Evolutionary conservation across 2,797 vertebrate genomes (phyloP), one percentile per base, ranked within the genome.

Genomic region (Oreochromis mossambicus): DNA sequence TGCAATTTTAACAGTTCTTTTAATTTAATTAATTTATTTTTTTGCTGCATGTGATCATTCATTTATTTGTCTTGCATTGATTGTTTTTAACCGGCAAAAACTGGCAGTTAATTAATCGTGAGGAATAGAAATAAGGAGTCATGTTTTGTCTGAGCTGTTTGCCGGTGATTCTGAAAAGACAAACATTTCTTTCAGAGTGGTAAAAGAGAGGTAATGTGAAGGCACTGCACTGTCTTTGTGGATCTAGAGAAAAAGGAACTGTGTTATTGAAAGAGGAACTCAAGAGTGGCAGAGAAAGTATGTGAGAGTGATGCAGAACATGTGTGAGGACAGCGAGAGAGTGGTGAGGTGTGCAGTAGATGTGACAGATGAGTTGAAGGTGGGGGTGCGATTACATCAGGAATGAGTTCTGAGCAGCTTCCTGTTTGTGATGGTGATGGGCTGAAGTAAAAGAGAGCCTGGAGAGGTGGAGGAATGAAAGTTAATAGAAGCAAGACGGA

Each of bases 1-100:
- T 17, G 17, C 15, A 7, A 19, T 19, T 17, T 50, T 50, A 19
- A 19, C 48, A 50, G 7, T 68, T 24, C n/a, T 43, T 43, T 68
- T 15, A 24, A 4, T 43, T 70, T 43, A 0, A 41, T 11, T 24
- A 0, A 36, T 61, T 12, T 0, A 36, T 63, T 46, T 0, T 26
- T 10, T 46, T 70, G 66, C 8, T 70, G 21, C 2, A 14, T 26
- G 13, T 26, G 5, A 17, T 70, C 8, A 43, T 43, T 24, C 38
- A 15, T 24, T 41, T 41, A 41, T 66, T 38, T 38, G 19, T 66
- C 36, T 68, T 9, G n/a, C 8, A 3, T 26, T 46, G 66, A 2
- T 70, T 70, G 5, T 68, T 68, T 68, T 68, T 41, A 26, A 29
- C 24, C 1, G 0, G 3, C 5, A 41, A 58, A 8, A 58, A 32